Evolutionary conservation across 2,888 invertebrate genomes (phyloP), one percentile per base, ranked within the genome.

Genomic region (Brachypterus glaber): DNA sequence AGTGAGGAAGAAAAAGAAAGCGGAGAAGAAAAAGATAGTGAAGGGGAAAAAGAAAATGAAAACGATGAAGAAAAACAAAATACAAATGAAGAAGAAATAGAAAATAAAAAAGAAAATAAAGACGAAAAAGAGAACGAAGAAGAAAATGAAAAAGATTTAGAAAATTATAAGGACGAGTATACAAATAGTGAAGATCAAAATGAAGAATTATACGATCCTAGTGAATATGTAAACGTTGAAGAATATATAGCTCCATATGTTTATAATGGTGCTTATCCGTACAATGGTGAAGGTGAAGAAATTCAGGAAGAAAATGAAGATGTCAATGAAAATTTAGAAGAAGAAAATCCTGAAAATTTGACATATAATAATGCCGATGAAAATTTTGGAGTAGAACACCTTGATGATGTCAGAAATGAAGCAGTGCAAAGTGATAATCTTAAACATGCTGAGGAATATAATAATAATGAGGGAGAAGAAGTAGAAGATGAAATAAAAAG

Each of bases 241-340:
- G 21, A 21, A 38, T 3, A 29, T 29, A 18, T 17, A n/a, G n/a
- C n/a, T n/a, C n/a, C n/a, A n/a, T n/a, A n/a, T n/a, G n/a, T n/a
- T n/a, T n/a, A n/a, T n/a, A n/a, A 26, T 7, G 37, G 38, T 11
- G 18, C 11, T 4, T 39, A n/a, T n/a, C n/a, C n/a, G n/a, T n/a
- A n/a, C n/a, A n/a, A 44, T 27, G 35, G 37, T 4, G 40, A 44
- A 35, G 40, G 46, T 5, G 48, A 41, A 36, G 18, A 42, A 31
- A 24, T 26, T 8, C 32, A 48, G 37, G 41, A 49, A 41, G 46
- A 41, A 25, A 44, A 39, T 8, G 21, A 35, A 25, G 37, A 43
- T 17, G 41, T 41, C 15, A 43, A 40, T 14, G 39, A 39, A 32
- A 35, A 35, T 18, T 21, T 24, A 11, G 37, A 35, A 13, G 21